phyloP scores from a whole-genome alignment of 2,888 invertebrate genomes.

The Cerceris rybyensis region DNA sequence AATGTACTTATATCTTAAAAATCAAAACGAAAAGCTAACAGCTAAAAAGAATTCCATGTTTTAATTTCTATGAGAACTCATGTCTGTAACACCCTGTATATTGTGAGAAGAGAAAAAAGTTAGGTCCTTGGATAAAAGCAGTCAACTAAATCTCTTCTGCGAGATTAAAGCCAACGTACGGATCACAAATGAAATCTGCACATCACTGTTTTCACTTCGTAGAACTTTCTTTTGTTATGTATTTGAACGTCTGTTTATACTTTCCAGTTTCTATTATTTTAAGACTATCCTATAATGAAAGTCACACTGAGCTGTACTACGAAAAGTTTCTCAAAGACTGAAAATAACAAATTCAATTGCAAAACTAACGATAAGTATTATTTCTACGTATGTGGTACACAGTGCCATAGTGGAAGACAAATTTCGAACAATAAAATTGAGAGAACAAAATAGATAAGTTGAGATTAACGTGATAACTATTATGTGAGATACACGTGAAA shows the following conservation, averaged over 20 bases:
- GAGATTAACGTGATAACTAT: too few species aligned
- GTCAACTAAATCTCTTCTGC: conserved; percentile 13
- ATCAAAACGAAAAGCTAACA: too few species aligned
- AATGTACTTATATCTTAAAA: too few species aligned
- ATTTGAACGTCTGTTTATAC: conserved; percentile 29
- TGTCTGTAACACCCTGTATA: background rate
- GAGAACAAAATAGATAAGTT: too few species aligned
- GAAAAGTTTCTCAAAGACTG: too few species aligned
- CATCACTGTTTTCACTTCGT: conserved; percentile 42
- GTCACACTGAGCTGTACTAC: background rate
- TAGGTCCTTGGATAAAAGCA: conserved; percentile 8
- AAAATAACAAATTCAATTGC: too few species aligned
- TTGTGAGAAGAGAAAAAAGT: conserved; percentile 6
- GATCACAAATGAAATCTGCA: conserved; percentile 43
- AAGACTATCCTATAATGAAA: background rate
- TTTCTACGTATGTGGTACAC: background rate
- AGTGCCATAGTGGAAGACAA: too few species aligned
- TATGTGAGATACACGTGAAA: too few species aligned
- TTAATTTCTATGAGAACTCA: too few species aligned
- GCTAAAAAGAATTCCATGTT: too few species aligned
- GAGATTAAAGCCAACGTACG: conserved; percentile 36
- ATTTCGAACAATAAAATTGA: too few species aligned
- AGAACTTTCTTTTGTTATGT: conserved; percentile 29
- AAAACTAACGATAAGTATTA: background rate
- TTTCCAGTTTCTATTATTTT: conserved; percentile 10